Conservation (phyloP, 1,140 invertebrate species). For the Melanaphis sacchari region DNA sequence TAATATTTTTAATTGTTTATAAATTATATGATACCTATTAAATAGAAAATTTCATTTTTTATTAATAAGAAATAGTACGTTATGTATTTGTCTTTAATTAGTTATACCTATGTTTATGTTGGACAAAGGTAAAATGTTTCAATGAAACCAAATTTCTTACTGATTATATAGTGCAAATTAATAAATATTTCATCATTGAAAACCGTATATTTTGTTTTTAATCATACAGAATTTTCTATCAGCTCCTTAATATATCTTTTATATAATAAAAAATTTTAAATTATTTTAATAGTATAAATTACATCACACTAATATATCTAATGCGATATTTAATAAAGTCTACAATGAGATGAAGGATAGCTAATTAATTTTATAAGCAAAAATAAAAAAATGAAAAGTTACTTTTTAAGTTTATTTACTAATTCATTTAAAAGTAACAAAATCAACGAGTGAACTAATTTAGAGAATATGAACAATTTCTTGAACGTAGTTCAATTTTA, state of each 20-base stretch:
- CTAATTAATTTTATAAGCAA: background rate
- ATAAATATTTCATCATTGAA: background rate
- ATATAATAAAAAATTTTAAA: background rate
- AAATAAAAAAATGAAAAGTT: background rate
- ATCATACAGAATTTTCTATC: background rate
- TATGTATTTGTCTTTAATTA: too few relatives aligned
- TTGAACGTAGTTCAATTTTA: background rate
- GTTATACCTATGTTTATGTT: too few relatives aligned
- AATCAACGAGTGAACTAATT: background rate
- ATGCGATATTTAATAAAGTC: background rate
- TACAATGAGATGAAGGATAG: background rate
- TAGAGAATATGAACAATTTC: background rate
- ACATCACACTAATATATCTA: background rate
- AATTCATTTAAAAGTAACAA: background rate
- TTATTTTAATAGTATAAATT: background rate
- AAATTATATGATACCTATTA: too few relatives aligned
- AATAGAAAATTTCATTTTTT: too few relatives aligned
- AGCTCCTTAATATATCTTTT: background rate
- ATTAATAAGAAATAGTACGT: too few relatives aligned
- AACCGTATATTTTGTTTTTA: background rate
- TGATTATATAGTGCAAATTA: background rate
- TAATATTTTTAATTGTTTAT: too few relatives aligned
- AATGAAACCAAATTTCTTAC: background rate
- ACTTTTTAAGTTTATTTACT: background rate
- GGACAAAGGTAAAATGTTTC: too few relatives aligned